phyloP scores from a whole-genome alignment of 2,797 vertebrate genomes.

The Columba guinea region DNA sequence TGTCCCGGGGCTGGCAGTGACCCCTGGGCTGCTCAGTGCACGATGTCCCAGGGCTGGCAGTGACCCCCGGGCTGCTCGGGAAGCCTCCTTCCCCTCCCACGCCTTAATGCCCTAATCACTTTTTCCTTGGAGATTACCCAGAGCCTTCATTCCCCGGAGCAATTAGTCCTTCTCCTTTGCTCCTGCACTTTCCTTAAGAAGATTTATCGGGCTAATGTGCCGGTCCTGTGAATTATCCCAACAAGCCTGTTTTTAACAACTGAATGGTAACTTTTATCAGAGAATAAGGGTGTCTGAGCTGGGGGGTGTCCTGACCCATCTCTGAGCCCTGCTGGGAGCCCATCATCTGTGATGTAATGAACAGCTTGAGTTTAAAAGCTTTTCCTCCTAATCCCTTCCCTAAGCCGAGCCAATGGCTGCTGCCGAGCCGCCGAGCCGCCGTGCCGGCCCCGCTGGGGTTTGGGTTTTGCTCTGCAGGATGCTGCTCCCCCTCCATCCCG shows the following conservation, averaged over 20 bases:
- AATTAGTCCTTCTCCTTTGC: not conserved
- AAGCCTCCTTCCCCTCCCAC: not conserved
- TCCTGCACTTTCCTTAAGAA: not conserved
- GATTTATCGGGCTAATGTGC: not conserved
- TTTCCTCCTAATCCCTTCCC: not conserved
- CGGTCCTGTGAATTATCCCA: not conserved
- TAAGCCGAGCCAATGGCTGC: not conserved
- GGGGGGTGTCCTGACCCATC: not conserved
- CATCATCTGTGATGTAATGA: not conserved
- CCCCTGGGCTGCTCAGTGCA: too few relatives aligned
- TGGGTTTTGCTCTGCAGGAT: fast-evolving
- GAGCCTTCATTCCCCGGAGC: not conserved
- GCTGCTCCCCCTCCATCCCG: not conserved
- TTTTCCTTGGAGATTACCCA: not conserved
- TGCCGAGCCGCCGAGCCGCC: not conserved
- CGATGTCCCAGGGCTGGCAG: too few relatives aligned
- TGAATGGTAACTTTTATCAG: not conserved
- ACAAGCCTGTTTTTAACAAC: not conserved
- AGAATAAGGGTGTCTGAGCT: too few relatives aligned
- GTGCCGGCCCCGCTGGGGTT: not conserved
- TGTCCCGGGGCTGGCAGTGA: too few relatives aligned
- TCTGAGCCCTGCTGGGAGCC: not conserved
- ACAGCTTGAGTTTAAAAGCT: not conserved
- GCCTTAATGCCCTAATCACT: not conserved
- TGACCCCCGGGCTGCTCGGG: fast-evolving